Conservation (phyloP, 2,888 invertebrate species). For the Acrocyrtus sp. region DNA sequence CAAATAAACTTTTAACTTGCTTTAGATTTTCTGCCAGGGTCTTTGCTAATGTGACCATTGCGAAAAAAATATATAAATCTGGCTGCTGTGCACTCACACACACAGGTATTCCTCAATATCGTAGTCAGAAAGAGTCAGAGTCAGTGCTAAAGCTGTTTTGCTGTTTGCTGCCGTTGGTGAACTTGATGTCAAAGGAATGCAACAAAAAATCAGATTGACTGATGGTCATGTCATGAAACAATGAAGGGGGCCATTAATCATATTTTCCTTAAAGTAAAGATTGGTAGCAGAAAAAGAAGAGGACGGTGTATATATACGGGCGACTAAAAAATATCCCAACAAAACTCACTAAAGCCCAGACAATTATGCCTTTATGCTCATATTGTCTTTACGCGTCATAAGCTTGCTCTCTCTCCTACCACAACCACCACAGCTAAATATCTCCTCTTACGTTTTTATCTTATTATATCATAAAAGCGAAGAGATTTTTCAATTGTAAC, state of each 20-base stretch:
- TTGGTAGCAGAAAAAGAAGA: constrained; percentile 20
- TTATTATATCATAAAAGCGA: neutral
- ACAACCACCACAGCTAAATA: neutral
- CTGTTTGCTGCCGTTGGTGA: constrained; percentile 45
- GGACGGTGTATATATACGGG: neutral
- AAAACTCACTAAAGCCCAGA: neutral
- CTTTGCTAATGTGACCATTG: neutral
- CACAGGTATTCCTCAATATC: too few species aligned
- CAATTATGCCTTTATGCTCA: too few species aligned
- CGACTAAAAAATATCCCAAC: neutral
- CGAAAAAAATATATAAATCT: neutral
- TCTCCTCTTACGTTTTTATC: neutral
- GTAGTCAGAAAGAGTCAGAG: too few species aligned
- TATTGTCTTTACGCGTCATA: neutral
- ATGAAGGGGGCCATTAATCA: constrained; percentile 52
- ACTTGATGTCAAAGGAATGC: constrained; percentile 52
- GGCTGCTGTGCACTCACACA: neutral
- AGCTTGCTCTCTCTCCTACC: neutral
- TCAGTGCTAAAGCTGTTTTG: too few species aligned
- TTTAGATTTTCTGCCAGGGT: neutral
- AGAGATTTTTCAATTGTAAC: neutral
- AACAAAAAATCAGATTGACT: constrained; percentile 49
- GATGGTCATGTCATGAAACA: constrained; percentile 53
- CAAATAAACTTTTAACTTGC: neutral
- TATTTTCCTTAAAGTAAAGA: constrained; percentile 44